Evolutionary conservation across 2,113 vertebrate genomes (phyloP).

Genomic region (Phalacrocorax brasilianus): DNA sequence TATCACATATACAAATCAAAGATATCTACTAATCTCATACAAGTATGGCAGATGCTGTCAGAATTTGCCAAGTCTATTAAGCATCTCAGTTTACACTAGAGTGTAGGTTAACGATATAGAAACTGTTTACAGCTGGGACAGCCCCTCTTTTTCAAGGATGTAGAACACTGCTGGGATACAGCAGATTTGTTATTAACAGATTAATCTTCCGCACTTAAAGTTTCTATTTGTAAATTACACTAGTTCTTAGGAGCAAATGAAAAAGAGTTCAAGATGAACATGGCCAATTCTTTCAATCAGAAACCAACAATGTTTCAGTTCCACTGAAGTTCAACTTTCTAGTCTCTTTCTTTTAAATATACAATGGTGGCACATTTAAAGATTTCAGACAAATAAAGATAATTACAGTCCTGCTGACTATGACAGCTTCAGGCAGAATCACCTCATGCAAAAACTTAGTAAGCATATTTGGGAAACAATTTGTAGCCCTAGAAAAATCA

Average conservation of each 20-base stretch:
- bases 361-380: not conserved
- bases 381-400: not conserved
- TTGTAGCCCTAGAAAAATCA: not conserved
- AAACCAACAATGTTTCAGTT: not conserved
- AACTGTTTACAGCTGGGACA: not conserved
- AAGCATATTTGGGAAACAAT: not conserved
- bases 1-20: not conserved
- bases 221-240: not conserved
- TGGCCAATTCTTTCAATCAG: not conserved
- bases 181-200: not conserved
- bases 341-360: not conserved
- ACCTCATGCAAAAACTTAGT: not conserved
- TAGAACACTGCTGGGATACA: not conserved
- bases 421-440: not conserved
- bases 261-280: not conserved
- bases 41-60: accelerated
- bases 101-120: not conserved
- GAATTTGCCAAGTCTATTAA: not conserved
- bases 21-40: not conserved
- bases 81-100: not conserved
- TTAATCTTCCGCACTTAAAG: not conserved
- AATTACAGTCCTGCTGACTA: not conserved
- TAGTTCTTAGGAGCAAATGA: not conserved
- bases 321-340: not conserved
- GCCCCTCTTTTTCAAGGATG: not conserved